Evolutionary conservation across 2,888 invertebrate genomes (phyloP).

Genomic region (Abrostola tripartita): DNA sequence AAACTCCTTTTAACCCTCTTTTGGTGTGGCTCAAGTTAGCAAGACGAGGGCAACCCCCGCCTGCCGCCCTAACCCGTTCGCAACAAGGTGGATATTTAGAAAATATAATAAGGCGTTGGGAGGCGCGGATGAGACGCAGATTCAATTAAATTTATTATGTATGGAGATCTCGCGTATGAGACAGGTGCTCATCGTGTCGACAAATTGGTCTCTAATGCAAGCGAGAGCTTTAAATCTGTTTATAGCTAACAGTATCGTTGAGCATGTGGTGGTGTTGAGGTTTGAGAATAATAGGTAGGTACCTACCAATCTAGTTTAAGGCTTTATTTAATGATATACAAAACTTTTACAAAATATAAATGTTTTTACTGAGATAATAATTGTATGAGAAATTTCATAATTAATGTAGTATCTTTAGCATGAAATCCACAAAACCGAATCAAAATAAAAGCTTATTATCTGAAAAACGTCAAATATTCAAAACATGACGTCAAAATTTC

Average conservation of each 20-base stretch:
- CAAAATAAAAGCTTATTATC: background rate
- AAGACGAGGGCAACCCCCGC: constrained; percentile 85
- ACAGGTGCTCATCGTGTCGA: constrained; percentile 82
- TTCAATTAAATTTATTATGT: constrained; percentile 89
- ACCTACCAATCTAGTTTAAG: background rate
- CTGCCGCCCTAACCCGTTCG: constrained; percentile 75
- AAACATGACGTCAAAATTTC: constrained; percentile 61
- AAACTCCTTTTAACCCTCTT: constrained; percentile 89
- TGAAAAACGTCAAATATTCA: constrained; percentile 17
- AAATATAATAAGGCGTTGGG: constrained; percentile 83
- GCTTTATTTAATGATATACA: background rate
- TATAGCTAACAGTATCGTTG: constrained; percentile 34
- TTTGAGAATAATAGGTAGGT: background rate
- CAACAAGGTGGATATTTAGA: constrained; percentile 82
- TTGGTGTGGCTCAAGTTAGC: constrained; percentile 79
- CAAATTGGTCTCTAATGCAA: constrained; percentile 76
- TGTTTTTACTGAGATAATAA: too few species aligned
- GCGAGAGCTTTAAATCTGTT: constrained; percentile 67
- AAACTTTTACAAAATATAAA: too few species aligned
- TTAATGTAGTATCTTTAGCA: too few species aligned
- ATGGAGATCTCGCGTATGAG: constrained; percentile 85
- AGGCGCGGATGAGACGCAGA: constrained; percentile 84
- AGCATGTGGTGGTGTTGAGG: background rate
- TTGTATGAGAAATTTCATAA: too few species aligned
- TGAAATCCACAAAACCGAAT: background rate